These are phyloP conservation scores for Drosophila gunungcola DNA, from an alignment of 1,140 invertebrate genomes.

Conservation along the genomic window DNA sequence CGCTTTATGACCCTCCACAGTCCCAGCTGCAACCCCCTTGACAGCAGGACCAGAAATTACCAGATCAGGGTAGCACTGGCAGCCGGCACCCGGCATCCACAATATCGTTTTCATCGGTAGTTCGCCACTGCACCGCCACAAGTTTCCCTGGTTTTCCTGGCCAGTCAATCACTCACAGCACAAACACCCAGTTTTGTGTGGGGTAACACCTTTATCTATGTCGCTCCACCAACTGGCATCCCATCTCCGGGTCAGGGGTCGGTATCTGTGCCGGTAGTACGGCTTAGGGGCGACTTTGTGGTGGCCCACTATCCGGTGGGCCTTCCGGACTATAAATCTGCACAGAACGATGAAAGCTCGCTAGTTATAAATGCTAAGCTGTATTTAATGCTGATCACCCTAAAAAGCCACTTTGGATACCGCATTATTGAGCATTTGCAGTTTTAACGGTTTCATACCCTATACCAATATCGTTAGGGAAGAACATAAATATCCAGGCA, in stretches of 20 bases:
- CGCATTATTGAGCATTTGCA: neutral
- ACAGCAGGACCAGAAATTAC: constrained; percentile 33
- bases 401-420: neutral
- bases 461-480: too few species aligned
- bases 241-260: neutral
- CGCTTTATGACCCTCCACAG: constrained; percentile 35
- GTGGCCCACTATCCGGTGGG: constrained; percentile 4
- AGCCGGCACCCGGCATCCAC: constrained; percentile 12
- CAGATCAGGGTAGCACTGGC: constrained; percentile 19
- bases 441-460: neutral
- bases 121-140: neutral
- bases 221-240: neutral
- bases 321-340: constrained; percentile 21
- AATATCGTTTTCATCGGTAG: constrained; percentile 26
- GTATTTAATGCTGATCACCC: neutral
- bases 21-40: neutral
- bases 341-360: neutral
- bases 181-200: constrained; percentile 1
- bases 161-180: constrained; percentile 36
- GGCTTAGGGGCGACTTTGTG: constrained; percentile 8
- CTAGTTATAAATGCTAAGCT: constrained; percentile 4
- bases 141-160: neutral
- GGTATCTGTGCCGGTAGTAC: neutral
- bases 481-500: too few species aligned
- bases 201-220: constrained; percentile 17